Evolutionary conservation across 2,797 vertebrate species (phyloP).

Genomic region (Sebastes diploproa): DNA sequence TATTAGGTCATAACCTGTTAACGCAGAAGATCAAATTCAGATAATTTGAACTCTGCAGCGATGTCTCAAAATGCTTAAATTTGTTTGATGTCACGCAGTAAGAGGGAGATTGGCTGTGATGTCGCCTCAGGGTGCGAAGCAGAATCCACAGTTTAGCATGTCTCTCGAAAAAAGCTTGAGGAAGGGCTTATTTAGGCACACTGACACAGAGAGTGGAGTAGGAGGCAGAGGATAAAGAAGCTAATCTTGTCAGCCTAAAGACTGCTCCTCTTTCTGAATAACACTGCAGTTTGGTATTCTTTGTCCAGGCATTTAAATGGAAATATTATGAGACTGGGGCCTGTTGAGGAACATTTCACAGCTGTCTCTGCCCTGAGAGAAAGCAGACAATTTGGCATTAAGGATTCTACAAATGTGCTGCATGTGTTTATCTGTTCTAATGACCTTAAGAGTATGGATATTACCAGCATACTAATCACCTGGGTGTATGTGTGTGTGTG

Average conservation of each 20-base stretch:
- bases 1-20: constrained; percentile 36
- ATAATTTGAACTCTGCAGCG: constrained; percentile 24
- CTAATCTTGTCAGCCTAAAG: constrained; percentile 80
- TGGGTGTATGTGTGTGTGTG: constrained; percentile 40
- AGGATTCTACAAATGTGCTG: constrained; percentile 73
- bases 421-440: constrained; percentile 81
- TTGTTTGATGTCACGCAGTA: constrained; percentile 49
- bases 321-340: constrained; percentile 71
- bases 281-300: constrained; percentile 71
- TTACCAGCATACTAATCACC: constrained; percentile 78
- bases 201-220: constrained; percentile 73
- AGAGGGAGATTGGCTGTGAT: constrained; percentile 51
- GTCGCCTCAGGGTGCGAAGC: constrained; percentile 46
- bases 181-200: constrained; percentile 71
- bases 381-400: constrained; percentile 74
- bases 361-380: constrained; percentile 71
- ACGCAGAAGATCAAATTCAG: constrained; percentile 22
- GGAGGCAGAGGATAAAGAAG: constrained; percentile 77
- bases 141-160: constrained; percentile 68
- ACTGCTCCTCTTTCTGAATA: constrained; percentile 71
- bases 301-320: constrained; percentile 77
- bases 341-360: constrained; percentile 76
- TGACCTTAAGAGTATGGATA: constrained; percentile 80
- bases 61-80: constrained; percentile 42
- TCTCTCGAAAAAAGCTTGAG: constrained; percentile 62